These are phyloP conservation scores for Xylota sylvarum DNA, from an alignment of 2,888 invertebrate genomes.

Conservation along the genomic window DNA sequence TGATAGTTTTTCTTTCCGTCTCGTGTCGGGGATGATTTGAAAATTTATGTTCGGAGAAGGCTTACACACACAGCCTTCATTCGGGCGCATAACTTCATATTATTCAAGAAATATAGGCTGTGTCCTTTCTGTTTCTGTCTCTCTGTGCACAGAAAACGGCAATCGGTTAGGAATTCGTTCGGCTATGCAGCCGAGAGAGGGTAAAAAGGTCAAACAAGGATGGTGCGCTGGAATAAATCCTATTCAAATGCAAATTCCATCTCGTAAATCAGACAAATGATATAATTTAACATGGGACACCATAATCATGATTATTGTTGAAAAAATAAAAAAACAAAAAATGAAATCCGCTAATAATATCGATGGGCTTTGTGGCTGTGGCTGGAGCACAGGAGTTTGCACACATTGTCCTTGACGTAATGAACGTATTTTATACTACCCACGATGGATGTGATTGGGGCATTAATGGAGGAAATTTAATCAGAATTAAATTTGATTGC, in stretches of 20 bases:
- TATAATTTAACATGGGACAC: conserved; percentile 9
- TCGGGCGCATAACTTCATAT: conserved; percentile 28
- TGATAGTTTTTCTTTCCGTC: conserved; percentile 67
- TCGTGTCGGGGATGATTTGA: conserved; percentile 38
- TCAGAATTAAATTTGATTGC: conserved; percentile 21
- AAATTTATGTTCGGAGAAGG: conserved; percentile 23
- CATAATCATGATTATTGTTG: conserved; percentile 35
- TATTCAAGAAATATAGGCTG: background rate
- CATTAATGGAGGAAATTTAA: conserved; percentile 12
- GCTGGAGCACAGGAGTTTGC: background rate
- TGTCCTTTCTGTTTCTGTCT: too few relatives aligned
- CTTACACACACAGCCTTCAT: conserved; percentile 23
- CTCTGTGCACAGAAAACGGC: conserved; percentile 13
- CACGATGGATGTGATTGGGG: background rate
- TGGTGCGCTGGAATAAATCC: conserved; percentile 22
- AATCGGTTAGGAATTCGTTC: conserved; percentile 45
- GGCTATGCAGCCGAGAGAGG: background rate
- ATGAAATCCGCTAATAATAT: conserved; percentile 1
- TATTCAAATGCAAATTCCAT: conserved; percentile 65
- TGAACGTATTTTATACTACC: conserved; percentile 3
- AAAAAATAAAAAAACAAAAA: background rate
- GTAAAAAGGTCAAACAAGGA: conserved; percentile 45
- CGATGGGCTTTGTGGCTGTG: conserved; percentile 14
- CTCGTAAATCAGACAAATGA: conserved; percentile 60
- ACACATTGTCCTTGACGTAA: conserved; percentile 7